These are phyloP conservation scores for Drosophila guanche DNA, from an alignment of 1,140 invertebrate species.

Conservation along the genomic window DNA sequence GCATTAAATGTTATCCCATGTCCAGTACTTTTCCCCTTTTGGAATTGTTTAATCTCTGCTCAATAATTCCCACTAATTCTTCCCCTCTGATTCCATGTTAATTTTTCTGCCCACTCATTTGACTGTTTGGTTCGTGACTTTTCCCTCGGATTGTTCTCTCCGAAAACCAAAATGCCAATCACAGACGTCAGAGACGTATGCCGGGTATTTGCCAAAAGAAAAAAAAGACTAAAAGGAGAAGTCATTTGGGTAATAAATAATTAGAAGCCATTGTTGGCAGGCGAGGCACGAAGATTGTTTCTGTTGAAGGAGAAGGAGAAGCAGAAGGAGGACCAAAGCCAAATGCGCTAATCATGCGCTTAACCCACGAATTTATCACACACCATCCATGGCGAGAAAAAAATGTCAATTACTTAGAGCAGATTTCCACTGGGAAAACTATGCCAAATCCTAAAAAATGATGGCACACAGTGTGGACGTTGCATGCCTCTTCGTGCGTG, in stretches of 20 bases:
- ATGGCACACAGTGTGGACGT: conserved; percentile 56
- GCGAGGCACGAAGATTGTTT: conserved; percentile 22
- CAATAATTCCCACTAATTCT: too few relatives aligned
- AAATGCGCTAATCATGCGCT: conserved; percentile 54
- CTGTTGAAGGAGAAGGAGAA: background rate
- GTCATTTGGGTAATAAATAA: conserved; percentile 49
- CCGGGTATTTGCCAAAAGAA: conserved; percentile 3
- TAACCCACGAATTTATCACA: conserved; percentile 51
- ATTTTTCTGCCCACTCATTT: background rate
- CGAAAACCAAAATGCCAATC: conserved; percentile 24
- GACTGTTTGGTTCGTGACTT: conserved; percentile 9
- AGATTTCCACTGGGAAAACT: conserved; percentile 44
- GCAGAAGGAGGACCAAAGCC: too few relatives aligned
- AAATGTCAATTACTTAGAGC: conserved; percentile 43
- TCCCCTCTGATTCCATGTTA: too few relatives aligned
- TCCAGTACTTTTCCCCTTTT: too few relatives aligned
- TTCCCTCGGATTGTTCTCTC: conserved; percentile 6
- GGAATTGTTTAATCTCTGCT: too few relatives aligned
- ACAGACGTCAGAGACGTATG: conserved; percentile 15
- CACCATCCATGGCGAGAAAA: background rate
- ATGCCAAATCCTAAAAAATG: conserved; percentile 77
- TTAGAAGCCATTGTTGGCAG: conserved; percentile 30
- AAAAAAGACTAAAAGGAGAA: conserved; percentile 1
- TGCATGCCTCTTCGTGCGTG: conserved; percentile 35
- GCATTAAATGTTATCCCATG: too few relatives aligned